Conservation (phyloP, 2,113 vertebrate genomes). For the Eubucco bourcierii region DNA sequence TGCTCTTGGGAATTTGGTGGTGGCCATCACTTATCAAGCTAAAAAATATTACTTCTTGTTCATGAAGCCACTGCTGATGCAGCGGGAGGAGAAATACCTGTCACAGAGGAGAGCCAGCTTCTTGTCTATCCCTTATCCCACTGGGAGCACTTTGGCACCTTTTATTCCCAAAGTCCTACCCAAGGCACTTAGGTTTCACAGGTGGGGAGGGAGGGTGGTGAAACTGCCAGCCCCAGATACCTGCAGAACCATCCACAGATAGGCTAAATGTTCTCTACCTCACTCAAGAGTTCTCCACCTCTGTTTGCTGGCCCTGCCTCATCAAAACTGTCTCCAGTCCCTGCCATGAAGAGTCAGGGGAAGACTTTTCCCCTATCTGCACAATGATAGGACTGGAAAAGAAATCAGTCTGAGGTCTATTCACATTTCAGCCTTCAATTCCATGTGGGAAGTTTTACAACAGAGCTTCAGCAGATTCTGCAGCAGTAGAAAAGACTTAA, state of each 20-base stretch:
- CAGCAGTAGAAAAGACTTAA: neutral
- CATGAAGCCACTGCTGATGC: neutral
- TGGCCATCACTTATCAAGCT: neutral
- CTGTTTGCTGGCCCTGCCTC: neutral
- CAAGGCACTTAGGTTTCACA: fast-evolving
- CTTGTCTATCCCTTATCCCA: fast-evolving
- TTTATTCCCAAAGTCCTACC: neutral
- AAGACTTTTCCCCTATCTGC: neutral
- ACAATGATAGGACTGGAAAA: neutral
- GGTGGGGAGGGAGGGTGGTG: neutral
- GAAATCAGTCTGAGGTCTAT: neutral
- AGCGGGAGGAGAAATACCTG: neutral
- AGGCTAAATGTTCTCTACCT: fast-evolving
- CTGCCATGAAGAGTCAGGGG: neutral
- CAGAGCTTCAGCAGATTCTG: constrained; percentile 27
- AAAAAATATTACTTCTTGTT: neutral
- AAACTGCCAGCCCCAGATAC: neutral
- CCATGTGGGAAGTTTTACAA: neutral
- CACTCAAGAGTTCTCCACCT: neutral
- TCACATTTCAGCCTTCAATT: neutral
- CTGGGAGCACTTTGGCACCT: neutral
- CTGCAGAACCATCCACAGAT: neutral
- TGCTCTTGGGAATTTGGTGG: neutral
- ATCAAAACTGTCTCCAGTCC: neutral
- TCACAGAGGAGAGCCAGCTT: neutral